These are phyloP conservation scores for Trichonephila clavata DNA, from an alignment of 1,140 invertebrate genomes.

Conservation along the genomic window DNA sequence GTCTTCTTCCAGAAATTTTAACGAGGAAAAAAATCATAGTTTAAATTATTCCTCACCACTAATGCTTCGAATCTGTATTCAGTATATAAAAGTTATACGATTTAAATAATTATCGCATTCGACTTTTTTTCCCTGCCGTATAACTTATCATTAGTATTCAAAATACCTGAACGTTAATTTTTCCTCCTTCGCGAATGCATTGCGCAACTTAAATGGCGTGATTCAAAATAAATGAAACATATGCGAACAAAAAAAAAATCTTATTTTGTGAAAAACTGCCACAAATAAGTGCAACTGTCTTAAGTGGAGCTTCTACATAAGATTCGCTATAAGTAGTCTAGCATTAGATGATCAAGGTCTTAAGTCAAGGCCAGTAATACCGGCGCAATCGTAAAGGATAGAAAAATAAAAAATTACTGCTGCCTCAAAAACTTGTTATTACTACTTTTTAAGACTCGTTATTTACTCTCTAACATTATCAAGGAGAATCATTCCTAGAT, in stretches of 20 bases:
- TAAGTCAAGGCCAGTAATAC: constrained; percentile 37
- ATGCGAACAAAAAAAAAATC: not conserved
- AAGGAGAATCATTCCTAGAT: constrained; percentile 59
- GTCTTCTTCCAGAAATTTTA: no score
- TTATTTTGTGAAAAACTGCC: constrained; percentile 18
- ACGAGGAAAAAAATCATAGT: no score
- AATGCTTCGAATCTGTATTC: not conserved
- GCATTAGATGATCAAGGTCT: constrained; percentile 39
- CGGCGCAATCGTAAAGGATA: constrained; percentile 42
- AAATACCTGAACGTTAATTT: not conserved
- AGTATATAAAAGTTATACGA: constrained; percentile 2
- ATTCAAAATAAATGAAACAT: constrained; percentile 23
- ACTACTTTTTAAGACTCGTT: constrained; percentile 63
- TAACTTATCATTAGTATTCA: constrained; percentile 10
- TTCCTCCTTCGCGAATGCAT: not conserved
- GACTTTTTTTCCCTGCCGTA: not conserved
- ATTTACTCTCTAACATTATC: constrained; percentile 56
- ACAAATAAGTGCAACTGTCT: constrained; percentile 31
- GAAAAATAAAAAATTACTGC: constrained; percentile 35
- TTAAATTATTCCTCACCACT: no score
- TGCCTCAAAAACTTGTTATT: constrained; percentile 64
- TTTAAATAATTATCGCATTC: not conserved
- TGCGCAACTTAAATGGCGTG: constrained; percentile 4
- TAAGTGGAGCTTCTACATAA: constrained; percentile 4
- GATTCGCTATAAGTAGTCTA: constrained; percentile 45